phyloP scores from a whole-genome alignment of 2,888 invertebrate species.

The Podotricha telesiphe region DNA sequence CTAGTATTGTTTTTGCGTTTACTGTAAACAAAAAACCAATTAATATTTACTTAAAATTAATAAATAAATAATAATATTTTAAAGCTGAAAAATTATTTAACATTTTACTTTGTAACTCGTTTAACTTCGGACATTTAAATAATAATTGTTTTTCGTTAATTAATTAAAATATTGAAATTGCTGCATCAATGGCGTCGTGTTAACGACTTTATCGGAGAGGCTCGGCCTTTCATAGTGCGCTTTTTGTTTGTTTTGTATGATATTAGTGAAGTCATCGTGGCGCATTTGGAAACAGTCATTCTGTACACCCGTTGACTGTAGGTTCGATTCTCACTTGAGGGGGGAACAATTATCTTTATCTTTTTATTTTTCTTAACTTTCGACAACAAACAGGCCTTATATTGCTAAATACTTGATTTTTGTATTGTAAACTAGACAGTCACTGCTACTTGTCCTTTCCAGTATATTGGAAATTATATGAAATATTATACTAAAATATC shows the following conservation, averaged over 20 bases:
- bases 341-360: background rate
- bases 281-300: background rate
- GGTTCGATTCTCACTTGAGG: background rate
- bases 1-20: no score
- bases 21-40: background rate
- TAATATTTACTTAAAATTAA: background rate
- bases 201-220: conserved; percentile 22
- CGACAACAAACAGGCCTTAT: no score
- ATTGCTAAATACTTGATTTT: no score
- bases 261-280: background rate
- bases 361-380: no score
- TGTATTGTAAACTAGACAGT: no score
- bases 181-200: conserved; percentile 14
- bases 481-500: no score
- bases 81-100: background rate
- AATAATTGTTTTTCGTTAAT: conserved; percentile 24
- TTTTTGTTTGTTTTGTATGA: conserved; percentile 6
- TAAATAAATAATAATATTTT: background rate
- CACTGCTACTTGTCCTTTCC: no score
- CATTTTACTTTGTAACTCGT: conserved; percentile 8
- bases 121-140: conserved; percentile 14
- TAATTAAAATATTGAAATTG: conserved; percentile 19
- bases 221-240: background rate
- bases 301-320: background rate
- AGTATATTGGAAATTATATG: no score